Conservation (phyloP, 2,888 invertebrate species). For the Germaria angustata region DNA sequence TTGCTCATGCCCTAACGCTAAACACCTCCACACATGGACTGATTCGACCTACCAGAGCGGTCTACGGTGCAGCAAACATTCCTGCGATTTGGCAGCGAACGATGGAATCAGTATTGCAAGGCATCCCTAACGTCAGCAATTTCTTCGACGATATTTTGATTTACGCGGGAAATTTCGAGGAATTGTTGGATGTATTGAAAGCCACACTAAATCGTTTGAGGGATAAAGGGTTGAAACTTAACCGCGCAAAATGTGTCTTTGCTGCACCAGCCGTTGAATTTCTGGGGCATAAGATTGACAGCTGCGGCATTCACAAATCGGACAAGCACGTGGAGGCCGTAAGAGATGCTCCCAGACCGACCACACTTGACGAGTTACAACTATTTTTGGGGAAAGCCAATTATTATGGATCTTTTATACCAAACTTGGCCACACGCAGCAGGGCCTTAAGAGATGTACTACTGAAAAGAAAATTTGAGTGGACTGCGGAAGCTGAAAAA, state of each 20-base stretch:
- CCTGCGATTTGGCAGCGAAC: conserved; percentile 38
- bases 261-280: conserved; percentile 30
- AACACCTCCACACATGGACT: conserved; percentile 24
- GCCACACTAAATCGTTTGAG: not conserved
- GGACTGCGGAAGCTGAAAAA: conserved; percentile 11
- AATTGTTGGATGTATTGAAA: not conserved
- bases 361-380: conserved; percentile 10
- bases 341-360: not conserved
- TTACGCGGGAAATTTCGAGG: not conserved
- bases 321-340: conserved; percentile 11
- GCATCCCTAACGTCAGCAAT: too few species aligned
- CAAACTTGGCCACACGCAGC: conserved; percentile 19
- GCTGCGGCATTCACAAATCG: conserved; percentile 14
- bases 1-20: conserved; percentile 30
- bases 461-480: not conserved
- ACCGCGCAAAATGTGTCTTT: conserved; percentile 32
- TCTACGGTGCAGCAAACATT: too few species aligned
- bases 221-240: not conserved
- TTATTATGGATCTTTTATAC: conserved; percentile 28
- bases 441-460: conserved; percentile 15
- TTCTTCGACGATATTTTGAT: too few species aligned
- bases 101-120: conserved; percentile 34
- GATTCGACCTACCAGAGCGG: conserved; percentile 18
- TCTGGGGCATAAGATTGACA: too few species aligned
- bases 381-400: conserved; percentile 39